These are phyloP conservation scores for Papilio elwesi DNA, from an alignment of 2,888 invertebrate genomes.

Conservation along the genomic window DNA sequence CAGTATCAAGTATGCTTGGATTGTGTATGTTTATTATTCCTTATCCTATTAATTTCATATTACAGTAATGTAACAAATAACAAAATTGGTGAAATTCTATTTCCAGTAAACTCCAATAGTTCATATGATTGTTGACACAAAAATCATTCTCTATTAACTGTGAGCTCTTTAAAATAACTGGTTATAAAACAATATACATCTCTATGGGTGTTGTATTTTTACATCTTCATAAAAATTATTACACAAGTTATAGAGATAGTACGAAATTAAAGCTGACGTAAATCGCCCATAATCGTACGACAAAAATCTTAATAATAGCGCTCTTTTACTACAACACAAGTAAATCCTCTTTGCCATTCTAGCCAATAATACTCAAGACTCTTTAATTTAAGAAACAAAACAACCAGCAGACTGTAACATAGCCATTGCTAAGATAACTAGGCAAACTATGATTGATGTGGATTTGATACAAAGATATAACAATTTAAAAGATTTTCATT, in stretches of 20 bases:
- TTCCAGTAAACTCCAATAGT: not conserved
- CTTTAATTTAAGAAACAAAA: too few relatives aligned
- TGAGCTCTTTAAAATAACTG: not conserved
- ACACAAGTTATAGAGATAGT: not conserved
- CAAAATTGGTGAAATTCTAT: not conserved
- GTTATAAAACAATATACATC: not conserved
- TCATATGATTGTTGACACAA: not conserved
- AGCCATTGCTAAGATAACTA: too few relatives aligned
- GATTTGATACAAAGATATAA: too few relatives aligned
- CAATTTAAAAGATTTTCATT: too few relatives aligned
- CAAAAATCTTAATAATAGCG: not conserved
- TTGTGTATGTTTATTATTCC: too few relatives aligned
- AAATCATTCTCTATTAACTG: too few relatives aligned
- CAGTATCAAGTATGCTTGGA: too few relatives aligned
- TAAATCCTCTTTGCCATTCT: not conserved
- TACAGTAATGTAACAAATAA: not conserved
- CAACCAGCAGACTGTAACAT: too few relatives aligned
- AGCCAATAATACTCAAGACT: too few relatives aligned
- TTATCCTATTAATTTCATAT: not conserved
- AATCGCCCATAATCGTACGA: not conserved
- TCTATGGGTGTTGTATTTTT: not conserved
- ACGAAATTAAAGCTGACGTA: not conserved
- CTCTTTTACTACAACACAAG: not conserved
- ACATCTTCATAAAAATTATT: not conserved
- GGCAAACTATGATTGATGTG: too few relatives aligned